These are phyloP conservation scores for Laterallus jamaicensis DNA, from an alignment of 2,113 vertebrate genomes.

Conservation along the genomic window DNA sequence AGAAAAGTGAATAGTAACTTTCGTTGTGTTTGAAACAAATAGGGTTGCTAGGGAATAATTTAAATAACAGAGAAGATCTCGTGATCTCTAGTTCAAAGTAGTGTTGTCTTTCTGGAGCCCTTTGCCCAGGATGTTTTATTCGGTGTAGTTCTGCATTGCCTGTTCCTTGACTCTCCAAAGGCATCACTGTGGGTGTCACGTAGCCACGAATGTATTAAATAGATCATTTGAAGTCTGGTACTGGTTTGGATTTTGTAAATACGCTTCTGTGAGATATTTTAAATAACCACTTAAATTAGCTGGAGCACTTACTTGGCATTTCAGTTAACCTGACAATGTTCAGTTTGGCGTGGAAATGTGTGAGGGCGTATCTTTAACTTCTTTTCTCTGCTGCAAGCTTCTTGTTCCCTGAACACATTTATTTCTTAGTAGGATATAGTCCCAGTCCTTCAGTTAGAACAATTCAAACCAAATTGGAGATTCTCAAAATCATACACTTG, in stretches of 20 bases:
- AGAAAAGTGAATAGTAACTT: constrained; percentile 27
- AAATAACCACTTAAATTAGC: neutral
- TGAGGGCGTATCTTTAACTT: neutral
- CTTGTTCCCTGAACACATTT: neutral
- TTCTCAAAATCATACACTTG: neutral
- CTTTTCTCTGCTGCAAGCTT: neutral
- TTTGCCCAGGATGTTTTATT: neutral
- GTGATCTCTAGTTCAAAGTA: neutral
- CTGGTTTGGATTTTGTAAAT: neutral
- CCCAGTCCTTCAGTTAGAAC: neutral
- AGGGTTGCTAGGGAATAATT: constrained; percentile 21
- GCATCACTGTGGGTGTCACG: neutral
- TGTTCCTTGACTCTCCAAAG: neutral
- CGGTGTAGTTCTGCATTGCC: neutral
- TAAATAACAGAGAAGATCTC: neutral
- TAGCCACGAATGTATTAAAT: neutral
- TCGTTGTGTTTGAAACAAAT: constrained; percentile 17
- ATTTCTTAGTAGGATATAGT: neutral
- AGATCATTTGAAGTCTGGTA: neutral
- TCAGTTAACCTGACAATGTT: neutral
- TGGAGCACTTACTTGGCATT: neutral
- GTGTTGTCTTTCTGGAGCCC: neutral
- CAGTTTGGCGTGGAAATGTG: neutral
- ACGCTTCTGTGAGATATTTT: neutral
- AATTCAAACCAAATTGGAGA: neutral